These are phyloP conservation scores for Drosophila lini DNA, from an alignment of 1,140 invertebrate genomes.

Conservation along the genomic window DNA sequence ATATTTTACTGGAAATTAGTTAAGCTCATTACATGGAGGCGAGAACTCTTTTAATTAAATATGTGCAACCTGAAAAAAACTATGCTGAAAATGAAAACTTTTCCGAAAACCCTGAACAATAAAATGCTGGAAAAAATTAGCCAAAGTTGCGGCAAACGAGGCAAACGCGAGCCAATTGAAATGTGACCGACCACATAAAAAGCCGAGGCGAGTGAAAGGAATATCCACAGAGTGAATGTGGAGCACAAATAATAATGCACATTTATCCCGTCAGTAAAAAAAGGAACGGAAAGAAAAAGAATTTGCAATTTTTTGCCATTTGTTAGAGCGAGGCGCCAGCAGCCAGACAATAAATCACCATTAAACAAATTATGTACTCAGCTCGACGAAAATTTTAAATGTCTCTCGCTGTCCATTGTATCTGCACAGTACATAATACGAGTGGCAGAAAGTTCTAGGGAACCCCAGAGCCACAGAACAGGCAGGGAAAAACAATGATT, in stretches of 20 bases:
- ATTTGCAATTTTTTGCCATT: conserved; percentile 73
- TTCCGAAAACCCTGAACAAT: conserved; percentile 10
- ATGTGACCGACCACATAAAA: conserved; percentile 21
- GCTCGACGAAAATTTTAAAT: conserved; percentile 74
- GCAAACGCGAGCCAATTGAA: conserved; percentile 25
- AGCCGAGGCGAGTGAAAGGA: conserved; percentile 12
- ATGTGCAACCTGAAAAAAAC: conserved; percentile 14
- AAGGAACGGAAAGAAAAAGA: conserved; percentile 12
- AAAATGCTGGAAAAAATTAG: conserved; percentile 17
- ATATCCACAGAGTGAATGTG: conserved; percentile 31
- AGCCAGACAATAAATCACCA: conserved; percentile 73
- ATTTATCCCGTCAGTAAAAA: conserved; percentile 52
- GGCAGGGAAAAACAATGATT: conserved; percentile 25
- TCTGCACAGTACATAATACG: conserved; percentile 28
- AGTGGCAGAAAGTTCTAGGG: conserved; percentile 18
- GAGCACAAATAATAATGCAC: conserved; percentile 55
- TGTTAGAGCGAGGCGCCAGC: conserved; percentile 52
- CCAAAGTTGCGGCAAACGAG: conserved; percentile 36
- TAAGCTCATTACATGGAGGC: conserved; percentile 59
- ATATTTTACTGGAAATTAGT: conserved; percentile 62
- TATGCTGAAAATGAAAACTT: conserved; percentile 9
- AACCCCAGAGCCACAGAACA: neutral
- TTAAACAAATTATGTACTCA: conserved; percentile 81
- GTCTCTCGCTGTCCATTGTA: conserved; percentile 67
- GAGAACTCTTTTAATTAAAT: conserved; percentile 66